Conservation (phyloP, 2,888 invertebrate species). For the Diarsia rubi region DNA sequence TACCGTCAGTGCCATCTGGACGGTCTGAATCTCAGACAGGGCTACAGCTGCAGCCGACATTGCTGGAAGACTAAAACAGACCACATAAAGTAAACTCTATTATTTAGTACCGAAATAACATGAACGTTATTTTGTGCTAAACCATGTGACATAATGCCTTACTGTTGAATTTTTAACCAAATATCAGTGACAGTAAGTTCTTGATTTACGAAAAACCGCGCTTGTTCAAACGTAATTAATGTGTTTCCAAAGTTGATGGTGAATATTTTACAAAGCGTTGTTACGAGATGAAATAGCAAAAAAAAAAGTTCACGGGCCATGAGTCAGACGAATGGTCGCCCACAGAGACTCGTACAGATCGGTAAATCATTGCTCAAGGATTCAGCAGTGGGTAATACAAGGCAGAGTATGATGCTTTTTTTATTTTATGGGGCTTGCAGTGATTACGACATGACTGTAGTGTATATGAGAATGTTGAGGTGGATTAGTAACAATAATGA, state of each 20-base stretch:
- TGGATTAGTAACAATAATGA: no score
- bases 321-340: background rate
- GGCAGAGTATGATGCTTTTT: background rate
- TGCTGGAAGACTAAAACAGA: constrained; percentile 14
- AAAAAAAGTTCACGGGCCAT: background rate
- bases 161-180: background rate
- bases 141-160: background rate
- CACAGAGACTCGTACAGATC: background rate
- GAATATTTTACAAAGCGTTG: background rate
- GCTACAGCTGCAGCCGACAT: constrained; percentile 48
- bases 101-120: background rate
- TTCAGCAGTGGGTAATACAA: background rate
- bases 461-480: no score
- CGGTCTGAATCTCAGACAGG: constrained; percentile 14
- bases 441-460: no score
- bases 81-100: background rate
- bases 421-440: background rate
- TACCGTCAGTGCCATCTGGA: constrained; percentile 31
- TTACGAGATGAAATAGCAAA: background rate
- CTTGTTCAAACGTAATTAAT: background rate
- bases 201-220: background rate
- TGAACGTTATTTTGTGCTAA: background rate
- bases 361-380: background rate
- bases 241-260: background rate
- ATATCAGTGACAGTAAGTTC: background rate